A percentile compares a stretch with the other conserved stretches of the same genome.
Conservation (phyloP, 2,113 vertebrate genomes). For the Aspidoscelis tigris region DNA sequence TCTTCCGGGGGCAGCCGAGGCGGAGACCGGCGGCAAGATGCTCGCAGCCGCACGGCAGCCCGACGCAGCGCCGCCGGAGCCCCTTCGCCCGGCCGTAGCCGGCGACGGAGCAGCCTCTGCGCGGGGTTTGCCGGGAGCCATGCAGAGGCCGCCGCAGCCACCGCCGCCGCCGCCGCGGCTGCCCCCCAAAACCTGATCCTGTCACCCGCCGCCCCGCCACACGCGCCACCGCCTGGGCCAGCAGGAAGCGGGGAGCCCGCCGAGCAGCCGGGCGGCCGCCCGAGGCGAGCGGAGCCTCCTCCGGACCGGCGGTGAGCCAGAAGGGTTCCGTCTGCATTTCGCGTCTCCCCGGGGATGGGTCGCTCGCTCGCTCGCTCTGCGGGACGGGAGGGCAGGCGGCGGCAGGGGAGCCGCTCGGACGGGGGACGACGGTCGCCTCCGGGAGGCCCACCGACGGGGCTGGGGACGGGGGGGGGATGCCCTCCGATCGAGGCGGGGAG, state of each 20-base stretch:
- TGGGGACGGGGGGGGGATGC: neutral
- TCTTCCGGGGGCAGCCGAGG: neutral
- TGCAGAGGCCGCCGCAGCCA: slow-evolving; percentile 50
- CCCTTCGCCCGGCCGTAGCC: slow-evolving; percentile 6
- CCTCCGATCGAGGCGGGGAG: neutral
- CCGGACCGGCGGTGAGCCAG: neutral
- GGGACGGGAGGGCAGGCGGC: neutral
- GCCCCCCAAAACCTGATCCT: slow-evolving; percentile 51
- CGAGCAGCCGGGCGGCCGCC: neutral
- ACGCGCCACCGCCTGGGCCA: neutral
- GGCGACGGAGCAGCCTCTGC: neutral
- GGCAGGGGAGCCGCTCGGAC: neutral
- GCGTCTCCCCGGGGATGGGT: neutral
- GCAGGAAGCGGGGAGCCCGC: neutral
- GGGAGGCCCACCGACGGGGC: neutral
- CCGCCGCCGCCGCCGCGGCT: neutral
- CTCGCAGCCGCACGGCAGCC: neutral
- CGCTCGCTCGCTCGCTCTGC: neutral
- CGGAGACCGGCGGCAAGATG: neutral
- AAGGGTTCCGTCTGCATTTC: neutral
- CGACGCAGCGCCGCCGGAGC: neutral
- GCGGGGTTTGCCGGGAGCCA: slow-evolving; percentile 38
- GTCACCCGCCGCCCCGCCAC: neutral
- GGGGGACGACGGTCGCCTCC: neutral
- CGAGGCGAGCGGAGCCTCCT: neutral